Base-by-base conservation (phyloP, 1,140 invertebrate species). In the Drosophila simulans region DNA sequence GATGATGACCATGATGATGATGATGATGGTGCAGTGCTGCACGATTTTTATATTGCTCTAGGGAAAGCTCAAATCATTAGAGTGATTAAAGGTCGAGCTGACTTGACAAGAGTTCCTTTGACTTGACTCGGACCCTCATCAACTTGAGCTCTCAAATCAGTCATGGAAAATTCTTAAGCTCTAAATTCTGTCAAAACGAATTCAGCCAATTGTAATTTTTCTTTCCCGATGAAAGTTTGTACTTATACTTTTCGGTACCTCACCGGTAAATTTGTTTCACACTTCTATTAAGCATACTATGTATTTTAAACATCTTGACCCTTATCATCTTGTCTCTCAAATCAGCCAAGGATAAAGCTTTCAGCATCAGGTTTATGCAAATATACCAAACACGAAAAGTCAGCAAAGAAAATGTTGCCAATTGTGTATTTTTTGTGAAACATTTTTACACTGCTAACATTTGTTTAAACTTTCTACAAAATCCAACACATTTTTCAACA, bases 21-120 rank as follows among this genome's bases (percentile, higher is more conserved):
- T 43, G 37, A 46, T 48, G 46, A 17, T 52, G 42, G 35, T 72
- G 69, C 69, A 72, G 70, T 56, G 55, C 34, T 72, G 68, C 69
- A 72, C 45, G 58, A 49, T 58, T 48, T 48, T 68, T 13, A 12
- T 20, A 15, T 22, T 34, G 17, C 25, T 22, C 59, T 52, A 12
- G 31, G 17, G 43, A 54, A 63, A 63, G 13, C 31, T 54, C 65
- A 57, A 71, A 72, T 72, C 69, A 72, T 72, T 72, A 72, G 69
- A 72, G 68, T 72, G 69, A 72, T 72, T 72, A 74, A 54, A 40
- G 68, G 40, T 20, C 31, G 35, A 31, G 63, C 37, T 15, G 56
- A 48, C 25, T 40, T 51, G 27, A 45, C 31, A 48, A 12, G 12
- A 45, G 22, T 45, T 60, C 56, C 62, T 35, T 15, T 34, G 57